These are phyloP conservation scores for Frieseomelitta varia DNA, from an alignment of 1,140 invertebrate genomes.

Conservation along the genomic window DNA sequence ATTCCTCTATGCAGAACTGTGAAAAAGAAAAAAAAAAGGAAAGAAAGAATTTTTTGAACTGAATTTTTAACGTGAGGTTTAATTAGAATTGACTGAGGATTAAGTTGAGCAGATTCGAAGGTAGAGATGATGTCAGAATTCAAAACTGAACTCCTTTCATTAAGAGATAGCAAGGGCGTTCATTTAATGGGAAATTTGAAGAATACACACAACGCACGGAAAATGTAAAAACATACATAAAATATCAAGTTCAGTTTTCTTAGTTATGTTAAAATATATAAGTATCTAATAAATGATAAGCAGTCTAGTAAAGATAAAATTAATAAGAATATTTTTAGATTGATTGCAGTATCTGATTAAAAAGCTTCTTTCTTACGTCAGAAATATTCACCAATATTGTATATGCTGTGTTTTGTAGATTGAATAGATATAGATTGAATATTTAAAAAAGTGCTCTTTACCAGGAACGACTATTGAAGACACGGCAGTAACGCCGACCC, in stretches of 20 bases:
- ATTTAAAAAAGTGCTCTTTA: neutral
- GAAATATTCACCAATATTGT: neutral
- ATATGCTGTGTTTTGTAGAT: neutral
- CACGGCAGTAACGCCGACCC: conserved; percentile 76
- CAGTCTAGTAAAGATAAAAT: neutral
- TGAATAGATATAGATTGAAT: too few relatives aligned
- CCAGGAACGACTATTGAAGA: conserved; percentile 79
- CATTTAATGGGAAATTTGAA: too few relatives aligned
- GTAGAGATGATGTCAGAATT: neutral
- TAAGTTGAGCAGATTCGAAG: neutral
- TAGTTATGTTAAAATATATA: too few relatives aligned
- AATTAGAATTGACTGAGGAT: neutral
- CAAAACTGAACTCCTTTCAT: neutral
- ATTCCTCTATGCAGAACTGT: conserved; percentile 34
- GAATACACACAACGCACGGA: too few relatives aligned
- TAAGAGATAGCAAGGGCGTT: too few relatives aligned
- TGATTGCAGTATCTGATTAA: neutral
- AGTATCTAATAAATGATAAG: neutral
- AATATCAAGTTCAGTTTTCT: too few relatives aligned
- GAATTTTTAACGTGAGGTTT: too few relatives aligned
- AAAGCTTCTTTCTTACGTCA: neutral
- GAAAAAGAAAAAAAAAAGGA: neutral
- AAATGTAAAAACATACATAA: too few relatives aligned
- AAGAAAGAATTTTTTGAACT: neutral
- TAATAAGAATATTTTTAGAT: neutral